A percentile compares a stretch with the other conserved stretches of the same genome.
Conservation (phyloP, 2,113 vertebrate genomes). For the Mesocricetus auratus region DNA sequence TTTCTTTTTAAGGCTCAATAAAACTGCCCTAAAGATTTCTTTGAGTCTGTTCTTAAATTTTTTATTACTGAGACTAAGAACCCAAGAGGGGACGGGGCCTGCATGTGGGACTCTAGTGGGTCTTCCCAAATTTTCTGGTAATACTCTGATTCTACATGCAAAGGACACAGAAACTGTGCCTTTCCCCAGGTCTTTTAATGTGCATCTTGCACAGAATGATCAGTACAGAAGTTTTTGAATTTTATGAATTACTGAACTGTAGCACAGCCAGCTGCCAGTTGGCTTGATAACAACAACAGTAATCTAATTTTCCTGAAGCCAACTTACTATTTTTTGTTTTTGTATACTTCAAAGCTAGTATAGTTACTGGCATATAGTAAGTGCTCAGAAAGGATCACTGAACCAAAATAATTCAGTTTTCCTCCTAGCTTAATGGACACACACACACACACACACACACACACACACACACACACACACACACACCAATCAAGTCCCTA, state of each 20-base stretch:
- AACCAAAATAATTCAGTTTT: conserved; percentile 60
- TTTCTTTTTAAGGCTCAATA: neutral
- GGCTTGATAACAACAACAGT: neutral
- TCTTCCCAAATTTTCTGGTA: neutral
- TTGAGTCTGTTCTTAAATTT: neutral
- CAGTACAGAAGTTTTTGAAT: conserved; percentile 13
- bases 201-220: neutral
- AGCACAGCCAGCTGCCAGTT: neutral
- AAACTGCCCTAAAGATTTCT: neutral
- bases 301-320: neutral
- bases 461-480: neutral
- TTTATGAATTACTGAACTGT: conserved; percentile 24
- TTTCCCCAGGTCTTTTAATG: neutral
- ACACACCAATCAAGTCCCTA: conserved; percentile 29
- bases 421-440: neutral
- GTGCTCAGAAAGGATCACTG: conserved; percentile 51
- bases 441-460: neutral
- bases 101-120: neutral
- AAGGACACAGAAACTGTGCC: neutral
- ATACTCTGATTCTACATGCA: neutral
- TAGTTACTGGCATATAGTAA: conserved; percentile 69
- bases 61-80: neutral
- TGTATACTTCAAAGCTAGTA: conserved; percentile 51
- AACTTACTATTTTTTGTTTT: conserved; percentile 22
- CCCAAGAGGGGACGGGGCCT: neutral